Evolutionary conservation across 2,888 invertebrate genomes (phyloP).

Genomic region (Epinotia demarniana): DNA sequence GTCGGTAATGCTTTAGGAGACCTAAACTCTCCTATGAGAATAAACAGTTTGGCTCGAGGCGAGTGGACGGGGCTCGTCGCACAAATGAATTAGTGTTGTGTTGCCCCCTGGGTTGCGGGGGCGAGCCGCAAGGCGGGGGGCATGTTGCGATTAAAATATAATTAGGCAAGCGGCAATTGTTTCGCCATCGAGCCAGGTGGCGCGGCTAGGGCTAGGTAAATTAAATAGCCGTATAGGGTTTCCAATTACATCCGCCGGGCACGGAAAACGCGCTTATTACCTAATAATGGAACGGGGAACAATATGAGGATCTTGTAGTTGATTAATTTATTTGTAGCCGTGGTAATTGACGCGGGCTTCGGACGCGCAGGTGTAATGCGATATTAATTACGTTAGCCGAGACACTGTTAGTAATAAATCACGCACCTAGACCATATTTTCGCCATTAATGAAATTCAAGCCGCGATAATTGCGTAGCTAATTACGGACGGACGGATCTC

Average conservation of each 20-base stretch:
- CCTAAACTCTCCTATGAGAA: constrained; percentile 83
- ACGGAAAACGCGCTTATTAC: constrained; percentile 75
- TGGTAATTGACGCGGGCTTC: constrained; percentile 57
- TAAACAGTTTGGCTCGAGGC: constrained; percentile 73
- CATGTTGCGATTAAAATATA: constrained; percentile 83
- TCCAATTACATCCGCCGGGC: constrained; percentile 75
- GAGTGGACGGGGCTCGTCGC: constrained; percentile 70
- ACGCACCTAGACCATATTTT: constrained; percentile 72
- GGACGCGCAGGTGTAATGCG: constrained; percentile 67
- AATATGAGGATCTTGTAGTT: constrained; percentile 70
- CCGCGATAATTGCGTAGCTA: constrained; percentile 83
- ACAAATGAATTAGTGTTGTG: constrained; percentile 81
- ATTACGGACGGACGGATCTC: constrained; percentile 75
- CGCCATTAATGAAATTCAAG: constrained; percentile 80
- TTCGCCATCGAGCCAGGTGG: constrained; percentile 83
- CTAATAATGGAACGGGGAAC: constrained; percentile 75
- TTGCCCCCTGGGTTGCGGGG: constrained; percentile 53
- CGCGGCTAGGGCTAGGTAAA: constrained; percentile 76
- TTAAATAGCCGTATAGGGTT: constrained; percentile 81
- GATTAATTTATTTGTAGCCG: constrained; percentile 70
- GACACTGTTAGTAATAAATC: constrained; percentile 77
- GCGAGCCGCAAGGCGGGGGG: constrained; percentile 58
- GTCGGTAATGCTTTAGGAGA: constrained; percentile 80
- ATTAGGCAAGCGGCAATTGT: constrained; percentile 83
- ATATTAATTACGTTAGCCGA: constrained; percentile 72